phyloP scores from a whole-genome alignment of 2,797 vertebrate species.

The Darevskia nairensis region DNA sequence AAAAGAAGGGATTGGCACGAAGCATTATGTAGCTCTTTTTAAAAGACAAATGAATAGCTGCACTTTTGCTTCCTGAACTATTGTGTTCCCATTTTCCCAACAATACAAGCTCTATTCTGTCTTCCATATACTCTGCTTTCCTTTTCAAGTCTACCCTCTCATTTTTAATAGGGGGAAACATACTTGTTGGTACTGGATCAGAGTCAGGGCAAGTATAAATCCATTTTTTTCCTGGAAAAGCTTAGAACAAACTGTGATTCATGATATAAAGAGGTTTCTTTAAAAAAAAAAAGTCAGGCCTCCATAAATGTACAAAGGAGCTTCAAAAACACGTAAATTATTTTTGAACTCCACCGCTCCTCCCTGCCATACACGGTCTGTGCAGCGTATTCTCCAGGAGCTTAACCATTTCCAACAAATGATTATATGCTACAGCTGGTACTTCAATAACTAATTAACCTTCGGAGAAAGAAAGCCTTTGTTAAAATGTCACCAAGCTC shows the following conservation, averaged over 20 bases:
- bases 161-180: not conserved
- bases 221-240: not conserved
- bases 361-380: not conserved
- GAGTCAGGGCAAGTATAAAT: not conserved
- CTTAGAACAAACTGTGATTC: not conserved
- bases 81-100: not conserved
- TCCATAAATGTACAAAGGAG: not conserved
- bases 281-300: not conserved
- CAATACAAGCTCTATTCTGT: not conserved
- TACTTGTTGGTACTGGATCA: not conserved
- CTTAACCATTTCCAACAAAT: constrained; percentile 23
- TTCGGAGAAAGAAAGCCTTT: constrained; percentile 11
- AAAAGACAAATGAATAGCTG: not conserved
- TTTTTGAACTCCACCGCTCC: constrained; percentile 12
- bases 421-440: constrained; percentile 25
- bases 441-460: constrained; percentile 36
- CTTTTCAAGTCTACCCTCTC: constrained; percentile 1
- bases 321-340: not conserved
- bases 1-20: not conserved
- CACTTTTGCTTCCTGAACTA: not conserved
- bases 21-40: not conserved
- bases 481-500: constrained; percentile 19
- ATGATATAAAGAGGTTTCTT: not conserved
- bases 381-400: not conserved
- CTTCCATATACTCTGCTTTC: not conserved